These are phyloP conservation scores for Pangasius djambal DNA, from an alignment of 2,797 vertebrate species.

Conservation along the genomic window DNA sequence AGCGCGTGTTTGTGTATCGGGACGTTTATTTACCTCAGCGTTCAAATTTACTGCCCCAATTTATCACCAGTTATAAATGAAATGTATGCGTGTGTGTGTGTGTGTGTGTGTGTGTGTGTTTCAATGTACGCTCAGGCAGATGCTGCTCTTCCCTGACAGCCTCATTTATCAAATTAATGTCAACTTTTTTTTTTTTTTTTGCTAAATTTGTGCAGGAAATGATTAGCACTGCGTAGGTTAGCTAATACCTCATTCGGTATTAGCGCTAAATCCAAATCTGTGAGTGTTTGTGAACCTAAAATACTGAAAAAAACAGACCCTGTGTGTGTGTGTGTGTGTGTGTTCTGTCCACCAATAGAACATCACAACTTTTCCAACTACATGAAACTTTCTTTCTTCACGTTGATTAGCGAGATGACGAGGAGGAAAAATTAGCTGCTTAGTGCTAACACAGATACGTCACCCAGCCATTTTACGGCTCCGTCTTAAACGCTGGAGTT, in stretches of 20 bases:
- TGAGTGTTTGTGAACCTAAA: background rate
- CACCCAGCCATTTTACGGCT: too few relatives aligned
- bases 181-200: background rate
- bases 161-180: conserved; percentile 29
- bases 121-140: background rate
- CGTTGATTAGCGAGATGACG: background rate
- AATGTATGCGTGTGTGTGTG: background rate
- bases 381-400: background rate
- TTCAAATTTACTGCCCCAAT: conserved; percentile 10
- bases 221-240: background rate
- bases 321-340: too few relatives aligned
- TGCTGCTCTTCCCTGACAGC: conserved; percentile 18
- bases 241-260: background rate
- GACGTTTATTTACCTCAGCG: conserved; percentile 9
- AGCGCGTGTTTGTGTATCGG: background rate
- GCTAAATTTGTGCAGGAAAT: background rate
- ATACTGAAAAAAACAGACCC: background rate
- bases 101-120: conserved; percentile 1
- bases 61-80: conserved; percentile 19
- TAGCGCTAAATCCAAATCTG: background rate
- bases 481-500: background rate
- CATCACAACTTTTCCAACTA: background rate
- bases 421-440: background rate
- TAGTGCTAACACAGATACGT: background rate
- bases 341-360: background rate